Conservation (phyloP, 2,888 invertebrate species). For the Hyposoter didymator region DNA sequence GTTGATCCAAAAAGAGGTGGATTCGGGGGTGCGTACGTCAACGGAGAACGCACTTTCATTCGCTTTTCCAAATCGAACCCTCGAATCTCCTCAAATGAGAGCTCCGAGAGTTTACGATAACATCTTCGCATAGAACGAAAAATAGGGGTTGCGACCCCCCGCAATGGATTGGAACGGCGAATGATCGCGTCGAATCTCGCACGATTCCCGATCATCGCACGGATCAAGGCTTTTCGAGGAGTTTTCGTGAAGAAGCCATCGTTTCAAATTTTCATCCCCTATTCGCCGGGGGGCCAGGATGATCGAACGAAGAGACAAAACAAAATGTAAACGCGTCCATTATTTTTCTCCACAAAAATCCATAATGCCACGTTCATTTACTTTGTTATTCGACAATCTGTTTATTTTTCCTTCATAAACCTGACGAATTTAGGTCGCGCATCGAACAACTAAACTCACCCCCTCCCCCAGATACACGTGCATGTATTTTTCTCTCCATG, state of each 20-base stretch:
- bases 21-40: conserved; percentile 33
- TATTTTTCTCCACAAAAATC: neutral
- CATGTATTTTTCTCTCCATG: conserved; percentile 39
- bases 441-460: conserved; percentile 1
- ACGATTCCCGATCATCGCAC: neutral
- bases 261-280: conserved; percentile 12
- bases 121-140: conserved; percentile 25
- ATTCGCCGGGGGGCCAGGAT: neutral
- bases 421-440: neutral
- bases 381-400: neutral
- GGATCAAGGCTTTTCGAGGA: conserved; percentile 1
- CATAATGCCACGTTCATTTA: neutral
- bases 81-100: conserved; percentile 50
- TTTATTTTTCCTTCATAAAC: neutral
- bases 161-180: neutral
- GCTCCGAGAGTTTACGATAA: conserved; percentile 26
- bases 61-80: conserved; percentile 54
- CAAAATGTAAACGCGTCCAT: neutral
- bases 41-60: conserved; percentile 62
- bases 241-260: neutral
- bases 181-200: conserved; percentile 2
- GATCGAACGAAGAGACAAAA: neutral
- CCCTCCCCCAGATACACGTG: neutral
- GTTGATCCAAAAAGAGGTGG: conserved; percentile 30
- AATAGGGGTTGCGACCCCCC: conserved; percentile 24